Conservation (phyloP, 2,888 invertebrate genomes). For the Labia minor region DNA sequence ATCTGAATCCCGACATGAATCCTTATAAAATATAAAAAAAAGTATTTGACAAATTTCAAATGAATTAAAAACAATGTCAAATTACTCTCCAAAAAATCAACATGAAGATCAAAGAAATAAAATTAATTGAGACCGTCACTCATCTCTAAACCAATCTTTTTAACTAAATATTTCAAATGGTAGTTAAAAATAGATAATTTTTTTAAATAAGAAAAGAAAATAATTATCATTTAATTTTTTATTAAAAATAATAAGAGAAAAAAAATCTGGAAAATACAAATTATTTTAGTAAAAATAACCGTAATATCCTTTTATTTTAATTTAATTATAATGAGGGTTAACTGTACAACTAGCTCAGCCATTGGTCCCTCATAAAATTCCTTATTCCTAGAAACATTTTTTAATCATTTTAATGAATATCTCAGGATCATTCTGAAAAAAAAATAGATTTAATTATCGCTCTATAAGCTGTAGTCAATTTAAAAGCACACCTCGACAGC, state of each 20-base stretch:
- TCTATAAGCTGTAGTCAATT: background rate
- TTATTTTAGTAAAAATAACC: background rate
- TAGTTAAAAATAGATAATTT: too few species aligned
- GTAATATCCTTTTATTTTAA: background rate
- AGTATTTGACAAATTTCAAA: too few species aligned
- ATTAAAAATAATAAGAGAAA: background rate
- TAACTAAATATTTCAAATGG: too few species aligned
- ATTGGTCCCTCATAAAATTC: background rate
- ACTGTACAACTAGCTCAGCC: background rate
- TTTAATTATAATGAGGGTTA: background rate
- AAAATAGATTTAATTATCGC: background rate
- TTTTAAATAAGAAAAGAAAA: background rate
- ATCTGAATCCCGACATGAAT: too few species aligned
- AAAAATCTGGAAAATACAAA: background rate
- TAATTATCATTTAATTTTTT: background rate
- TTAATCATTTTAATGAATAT: too few species aligned
- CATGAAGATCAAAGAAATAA: too few species aligned
- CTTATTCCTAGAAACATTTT: too few species aligned
- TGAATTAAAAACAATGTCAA: too few species aligned
- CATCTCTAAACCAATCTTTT: too few species aligned
- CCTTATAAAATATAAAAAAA: too few species aligned
- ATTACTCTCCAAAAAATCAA: too few species aligned
- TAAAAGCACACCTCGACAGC: slow-evolving; percentile 2
- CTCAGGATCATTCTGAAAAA: background rate
- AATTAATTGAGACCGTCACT: background rate